Percentiles rank a stretch among this genome's conserved stretches.
These are phyloP conservation scores for Danaus plexippus DNA, from an alignment of 1,140 invertebrate species.

Conservation along the genomic window DNA sequence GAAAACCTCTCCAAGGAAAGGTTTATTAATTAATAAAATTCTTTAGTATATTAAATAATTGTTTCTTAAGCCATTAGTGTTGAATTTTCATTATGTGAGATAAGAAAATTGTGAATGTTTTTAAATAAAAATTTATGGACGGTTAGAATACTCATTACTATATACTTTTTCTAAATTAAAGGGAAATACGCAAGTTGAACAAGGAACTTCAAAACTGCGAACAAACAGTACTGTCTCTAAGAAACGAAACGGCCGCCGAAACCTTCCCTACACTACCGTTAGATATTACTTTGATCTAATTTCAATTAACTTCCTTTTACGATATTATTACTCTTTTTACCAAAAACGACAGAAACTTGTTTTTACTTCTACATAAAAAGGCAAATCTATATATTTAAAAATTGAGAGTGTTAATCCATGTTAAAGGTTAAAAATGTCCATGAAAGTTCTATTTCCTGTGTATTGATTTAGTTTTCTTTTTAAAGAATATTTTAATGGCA, in stretches of 20 bases:
- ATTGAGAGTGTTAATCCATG: too few relatives aligned
- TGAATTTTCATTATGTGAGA: neutral
- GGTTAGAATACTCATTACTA: neutral
- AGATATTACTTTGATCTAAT: conserved; percentile 5
- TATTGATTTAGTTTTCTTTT: conserved; percentile 4
- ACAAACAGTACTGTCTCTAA: conserved; percentile 32
- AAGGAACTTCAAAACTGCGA: conserved; percentile 43
- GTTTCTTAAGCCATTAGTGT: conserved; percentile 5
- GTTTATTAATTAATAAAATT: conserved; percentile 18
- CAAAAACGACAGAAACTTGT: too few relatives aligned
- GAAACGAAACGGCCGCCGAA: conserved; percentile 30
- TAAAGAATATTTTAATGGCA: too few relatives aligned
- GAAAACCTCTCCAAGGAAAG: conserved; percentile 48
- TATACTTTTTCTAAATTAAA: conserved; percentile 21
- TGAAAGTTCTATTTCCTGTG: neutral
- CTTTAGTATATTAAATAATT: neutral
- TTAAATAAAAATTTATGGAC: neutral
- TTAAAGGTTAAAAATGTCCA: too few relatives aligned
- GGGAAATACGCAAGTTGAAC: conserved; percentile 45
- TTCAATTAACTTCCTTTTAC: too few relatives aligned
- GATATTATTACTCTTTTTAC: too few relatives aligned
- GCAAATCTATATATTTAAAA: too few relatives aligned
- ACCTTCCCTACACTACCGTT: conserved; percentile 28
- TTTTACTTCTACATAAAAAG: too few relatives aligned
- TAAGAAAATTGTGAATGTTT: too few relatives aligned